Evolutionary conservation across 2,113 vertebrate species (phyloP).

Genomic region (Natator depressus): DNA sequence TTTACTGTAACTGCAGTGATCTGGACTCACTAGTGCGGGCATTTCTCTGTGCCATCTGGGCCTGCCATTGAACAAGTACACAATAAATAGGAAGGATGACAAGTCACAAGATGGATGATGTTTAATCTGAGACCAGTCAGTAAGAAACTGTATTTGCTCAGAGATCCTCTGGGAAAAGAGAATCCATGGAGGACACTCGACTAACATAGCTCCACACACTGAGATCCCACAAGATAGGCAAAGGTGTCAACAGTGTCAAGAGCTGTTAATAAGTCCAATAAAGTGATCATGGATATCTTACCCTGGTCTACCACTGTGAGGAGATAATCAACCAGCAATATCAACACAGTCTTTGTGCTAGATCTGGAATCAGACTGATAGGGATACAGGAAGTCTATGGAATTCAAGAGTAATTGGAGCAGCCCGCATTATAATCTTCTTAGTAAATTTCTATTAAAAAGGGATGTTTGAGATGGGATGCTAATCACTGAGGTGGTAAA

Average conservation of each 20-base stretch:
- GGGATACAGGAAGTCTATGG: neutral
- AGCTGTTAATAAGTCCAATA: neutral
- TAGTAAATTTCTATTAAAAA: neutral
- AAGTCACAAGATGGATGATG: neutral
- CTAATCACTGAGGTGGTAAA: neutral
- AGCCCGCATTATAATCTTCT: neutral
- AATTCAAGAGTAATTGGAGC: neutral
- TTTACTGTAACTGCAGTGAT: neutral
- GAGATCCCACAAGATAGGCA: neutral
- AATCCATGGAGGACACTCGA: neutral
- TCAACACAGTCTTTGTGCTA: neutral
- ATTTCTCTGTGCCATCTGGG: fast-evolving
- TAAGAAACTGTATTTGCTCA: neutral
- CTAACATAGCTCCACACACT: neutral
- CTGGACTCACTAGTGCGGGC: neutral
- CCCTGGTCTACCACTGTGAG: neutral
- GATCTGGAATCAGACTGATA: neutral
- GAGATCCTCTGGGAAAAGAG: neutral
- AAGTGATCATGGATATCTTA: neutral
- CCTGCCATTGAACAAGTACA: neutral
- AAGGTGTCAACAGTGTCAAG: neutral
- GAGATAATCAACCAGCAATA: neutral
- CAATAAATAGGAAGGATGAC: neutral
- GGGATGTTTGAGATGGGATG: neutral
- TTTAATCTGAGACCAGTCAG: neutral